Evolutionary conservation across 2,113 vertebrate genomes (phyloP).

Genomic region (Poeciliopsis prolifica): DNA sequence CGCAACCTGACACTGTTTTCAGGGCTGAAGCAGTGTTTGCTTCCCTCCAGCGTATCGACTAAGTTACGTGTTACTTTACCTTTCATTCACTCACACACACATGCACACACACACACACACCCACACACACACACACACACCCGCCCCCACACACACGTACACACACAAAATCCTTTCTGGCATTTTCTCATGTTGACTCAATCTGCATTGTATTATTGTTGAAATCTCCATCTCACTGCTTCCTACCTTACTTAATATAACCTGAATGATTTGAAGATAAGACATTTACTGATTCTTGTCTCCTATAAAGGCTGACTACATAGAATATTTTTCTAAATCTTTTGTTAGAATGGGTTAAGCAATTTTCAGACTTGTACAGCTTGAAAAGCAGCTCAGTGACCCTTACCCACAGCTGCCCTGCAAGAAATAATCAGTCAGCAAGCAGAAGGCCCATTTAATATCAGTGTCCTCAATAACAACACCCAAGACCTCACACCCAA

Average conservation of each 20-base stretch:
- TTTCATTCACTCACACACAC: background rate
- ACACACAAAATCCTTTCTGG: conserved; percentile 11
- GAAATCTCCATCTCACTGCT: conserved; percentile 3
- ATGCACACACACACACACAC: background rate
- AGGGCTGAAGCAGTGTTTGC: conserved; percentile 36
- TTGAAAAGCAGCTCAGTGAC: conserved; percentile 41
- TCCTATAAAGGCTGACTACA: background rate
- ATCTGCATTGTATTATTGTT: conserved; percentile 7
- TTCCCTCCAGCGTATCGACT: conserved; percentile 39
- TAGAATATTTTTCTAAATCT: background rate
- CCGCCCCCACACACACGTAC: background rate
- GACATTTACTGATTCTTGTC: background rate
- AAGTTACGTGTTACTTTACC: conserved; percentile 48
- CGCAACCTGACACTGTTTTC: conserved; percentile 64
- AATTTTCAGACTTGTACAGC: conserved; percentile 25
- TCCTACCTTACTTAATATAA: background rate
- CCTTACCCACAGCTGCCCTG: conserved; percentile 56
- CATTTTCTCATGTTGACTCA: conserved; percentile 2
- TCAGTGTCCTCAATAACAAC: conserved; percentile 80
- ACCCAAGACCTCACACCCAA: conserved; percentile 70
- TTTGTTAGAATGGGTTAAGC: background rate
- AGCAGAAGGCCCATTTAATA: conserved; percentile 78
- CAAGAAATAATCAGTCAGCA: conserved; percentile 65
- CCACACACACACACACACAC: background rate
- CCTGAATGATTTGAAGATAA: background rate